These are phyloP conservation scores for Eupithecia insigniata DNA, from an alignment of 2,888 invertebrate genomes.

Conservation along the genomic window DNA sequence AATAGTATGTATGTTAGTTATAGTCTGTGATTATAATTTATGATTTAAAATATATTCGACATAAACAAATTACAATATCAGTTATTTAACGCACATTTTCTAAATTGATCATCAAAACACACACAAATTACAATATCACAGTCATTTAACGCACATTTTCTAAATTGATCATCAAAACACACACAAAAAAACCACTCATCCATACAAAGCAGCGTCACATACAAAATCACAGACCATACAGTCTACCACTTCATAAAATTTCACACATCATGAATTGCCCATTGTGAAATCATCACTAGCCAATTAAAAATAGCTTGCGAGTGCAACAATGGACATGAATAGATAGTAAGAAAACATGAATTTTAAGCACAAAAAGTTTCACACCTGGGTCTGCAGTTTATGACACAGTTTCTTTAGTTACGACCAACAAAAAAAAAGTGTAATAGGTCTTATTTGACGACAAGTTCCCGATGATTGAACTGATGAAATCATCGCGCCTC, in stretches of 20 bases:
- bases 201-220: slow-evolving; percentile 19
- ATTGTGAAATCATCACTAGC: slow-evolving; percentile 18
- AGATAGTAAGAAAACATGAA: slow-evolving; percentile 11
- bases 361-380: slow-evolving; percentile 19
- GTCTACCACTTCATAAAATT: slow-evolving; percentile 40
- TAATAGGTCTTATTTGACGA: not conserved
- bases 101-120: slow-evolving; percentile 31
- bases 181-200: slow-evolving; percentile 21
- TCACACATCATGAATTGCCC: slow-evolving; percentile 33
- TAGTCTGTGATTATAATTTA: not conserved
- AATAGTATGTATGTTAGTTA: too few species aligned
- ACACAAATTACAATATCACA: slow-evolving; percentile 10
- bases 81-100: slow-evolving; percentile 6
- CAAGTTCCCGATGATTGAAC: too few species aligned
- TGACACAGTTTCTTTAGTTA: slow-evolving; percentile 1
- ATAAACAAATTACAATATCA: not conserved
- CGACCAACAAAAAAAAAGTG: not conserved
- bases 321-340: not conserved
- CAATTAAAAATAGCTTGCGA: slow-evolving; percentile 19
- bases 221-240: slow-evolving; percentile 25
- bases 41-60: not conserved
- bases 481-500: too few species aligned
- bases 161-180: slow-evolving; percentile 31
- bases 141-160: slow-evolving; percentile 6
- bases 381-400: slow-evolving; percentile 25